phyloP scores from a whole-genome alignment of 2,113 vertebrate species.

The Conger conger region DNA sequence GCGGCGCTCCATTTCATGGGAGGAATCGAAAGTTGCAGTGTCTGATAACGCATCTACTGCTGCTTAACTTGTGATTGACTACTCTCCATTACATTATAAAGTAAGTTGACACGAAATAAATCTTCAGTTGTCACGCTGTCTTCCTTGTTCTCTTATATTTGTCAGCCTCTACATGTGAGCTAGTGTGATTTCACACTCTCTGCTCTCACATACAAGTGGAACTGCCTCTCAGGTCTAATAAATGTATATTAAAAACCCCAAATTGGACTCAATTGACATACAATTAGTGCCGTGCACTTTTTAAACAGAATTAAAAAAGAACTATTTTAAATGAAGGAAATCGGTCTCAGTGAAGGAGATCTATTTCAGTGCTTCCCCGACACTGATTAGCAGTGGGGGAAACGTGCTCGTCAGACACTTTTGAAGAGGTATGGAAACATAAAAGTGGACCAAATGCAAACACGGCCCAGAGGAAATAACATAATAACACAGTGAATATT shows the following conservation, averaged over 20 bases:
- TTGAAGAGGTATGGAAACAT: not conserved
- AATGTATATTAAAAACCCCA: not conserved
- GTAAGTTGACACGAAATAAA: not conserved
- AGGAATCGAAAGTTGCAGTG: too few relatives aligned
- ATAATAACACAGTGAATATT: not conserved
- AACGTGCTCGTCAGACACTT: not conserved
- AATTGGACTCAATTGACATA: not conserved
- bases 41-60: not conserved
- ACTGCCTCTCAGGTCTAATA: not conserved
- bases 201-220: not conserved
- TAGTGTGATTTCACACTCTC: not conserved
- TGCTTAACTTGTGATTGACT: not conserved
- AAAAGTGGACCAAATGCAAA: not conserved
- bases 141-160: not conserved
- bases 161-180: not conserved
- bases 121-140: not conserved
- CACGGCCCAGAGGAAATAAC: slow-evolving; percentile 2
- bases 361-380: not conserved
- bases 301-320: not conserved
- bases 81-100: not conserved
- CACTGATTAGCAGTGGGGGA: not conserved
- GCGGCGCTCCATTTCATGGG: too few relatives aligned
- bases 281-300: not conserved
- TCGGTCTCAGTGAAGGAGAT: not conserved
- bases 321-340: not conserved